Base-by-base conservation (phyloP, 92 coral and sea anemone genomes). In the Parazoanthus swiftii region DNA sequence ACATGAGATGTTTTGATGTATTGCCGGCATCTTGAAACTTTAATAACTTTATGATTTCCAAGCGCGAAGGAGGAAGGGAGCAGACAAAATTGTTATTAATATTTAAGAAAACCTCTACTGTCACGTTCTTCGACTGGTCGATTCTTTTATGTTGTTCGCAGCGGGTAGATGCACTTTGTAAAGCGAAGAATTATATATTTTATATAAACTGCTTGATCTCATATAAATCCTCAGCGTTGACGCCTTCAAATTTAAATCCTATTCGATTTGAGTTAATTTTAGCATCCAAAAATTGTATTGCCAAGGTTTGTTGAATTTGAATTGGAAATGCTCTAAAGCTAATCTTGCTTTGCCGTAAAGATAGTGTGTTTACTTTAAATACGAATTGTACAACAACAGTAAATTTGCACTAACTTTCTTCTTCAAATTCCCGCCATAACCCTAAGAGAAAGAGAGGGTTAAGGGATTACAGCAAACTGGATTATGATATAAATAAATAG, bases 31-130 rank as follows among this genome's bases (percentile, higher is more conserved):
- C 72, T 82, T 83, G 39, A 71, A 50, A 84, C 39, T 46, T 83
- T 82, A 82, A 82, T 67, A 82, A 82, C 76, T 66, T 42, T 66
- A n/a, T 36, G 77, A 39, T 82, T 38, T 82, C 86, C 42, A 82
- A 42, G 65, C 77, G 79, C 42, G 87, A 71, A 3, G 39, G 44
- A 29, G 68, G 67, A 66, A 84, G 23, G 21, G 26, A 26, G 3
- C 26, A 54, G 15, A 42, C 77, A 70, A 68, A 83, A 15, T 68
- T 26, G 67, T 35, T 23, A 46, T 71, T 44, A 48, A 84, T 84
- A 44, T 84, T 46, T 21, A 21, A 71, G 8, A 43, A 43, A 6
- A 29, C n/a, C 68, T 80, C 15, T 36, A n/a, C 83, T 29, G n/a
- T 15, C 43, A 9, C n/a, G n/a, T 33, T 68, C 4, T 20, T 37